Evolutionary conservation across 2,888 invertebrate genomes (phyloP).

Genomic region (Psylliodes chrysocephalus): DNA sequence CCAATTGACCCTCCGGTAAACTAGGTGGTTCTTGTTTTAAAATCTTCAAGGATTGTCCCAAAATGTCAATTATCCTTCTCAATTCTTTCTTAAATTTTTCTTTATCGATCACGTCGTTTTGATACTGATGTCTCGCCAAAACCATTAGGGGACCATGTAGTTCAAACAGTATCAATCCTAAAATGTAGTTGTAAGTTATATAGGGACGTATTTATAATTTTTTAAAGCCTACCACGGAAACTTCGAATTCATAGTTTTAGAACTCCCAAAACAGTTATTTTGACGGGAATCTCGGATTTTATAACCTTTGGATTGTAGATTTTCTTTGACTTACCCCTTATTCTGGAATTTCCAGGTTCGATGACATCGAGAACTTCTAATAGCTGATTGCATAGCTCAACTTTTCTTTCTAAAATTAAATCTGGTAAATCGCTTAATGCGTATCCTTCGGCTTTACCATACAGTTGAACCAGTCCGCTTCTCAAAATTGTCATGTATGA

Average conservation of each 20-base stretch:
- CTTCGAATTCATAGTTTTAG: too few species aligned
- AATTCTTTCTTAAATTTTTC: conserved; percentile 72
- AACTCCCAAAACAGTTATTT: too few species aligned
- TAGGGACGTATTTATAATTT: too few species aligned
- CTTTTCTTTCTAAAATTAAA: conserved; percentile 78
- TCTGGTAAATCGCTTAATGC: conserved; percentile 77
- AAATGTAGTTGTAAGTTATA: too few species aligned
- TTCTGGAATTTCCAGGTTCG: conserved; percentile 80
- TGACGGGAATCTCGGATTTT: too few species aligned
- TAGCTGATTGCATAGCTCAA: conserved; percentile 76
- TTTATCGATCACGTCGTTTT: conserved; percentile 69
- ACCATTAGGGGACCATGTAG: conserved; percentile 81
- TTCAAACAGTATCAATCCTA: conserved; percentile 83
- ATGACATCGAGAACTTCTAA: conserved; percentile 76
- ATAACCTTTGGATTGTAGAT: too few species aligned
- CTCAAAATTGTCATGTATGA: conserved; percentile 75
- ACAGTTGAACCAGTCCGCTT: conserved; percentile 79
- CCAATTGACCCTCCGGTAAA: conserved; percentile 74
- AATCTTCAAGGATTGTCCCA: conserved; percentile 74
- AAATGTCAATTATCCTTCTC: conserved; percentile 71
- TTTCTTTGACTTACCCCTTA: conserved; percentile 71
- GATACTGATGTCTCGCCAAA: conserved; percentile 74
- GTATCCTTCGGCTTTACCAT: conserved; percentile 80
- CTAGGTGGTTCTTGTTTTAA: conserved; percentile 72
- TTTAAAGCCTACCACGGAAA: too few species aligned